A percentile compares a stretch with the other conserved stretches of the same genome.
Evolutionary conservation across 1,140 invertebrate species (phyloP).

Genomic region (Heliconius himera): DNA sequence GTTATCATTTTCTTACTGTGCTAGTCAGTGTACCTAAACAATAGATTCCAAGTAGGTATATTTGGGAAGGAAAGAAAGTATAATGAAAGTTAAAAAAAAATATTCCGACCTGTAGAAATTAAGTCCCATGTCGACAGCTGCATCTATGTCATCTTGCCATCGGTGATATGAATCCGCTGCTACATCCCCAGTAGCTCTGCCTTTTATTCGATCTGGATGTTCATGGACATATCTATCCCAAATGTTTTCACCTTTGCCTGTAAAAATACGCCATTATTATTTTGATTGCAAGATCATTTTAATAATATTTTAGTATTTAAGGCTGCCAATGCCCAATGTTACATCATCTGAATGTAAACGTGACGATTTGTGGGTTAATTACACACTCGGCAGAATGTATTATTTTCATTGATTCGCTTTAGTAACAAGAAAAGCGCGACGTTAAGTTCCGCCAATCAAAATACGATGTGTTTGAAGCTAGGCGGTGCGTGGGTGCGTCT

Average conservation of each 20-base stretch:
- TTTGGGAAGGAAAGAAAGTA: too few species aligned
- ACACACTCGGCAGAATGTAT: not conserved
- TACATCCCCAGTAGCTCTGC: conserved; percentile 76
- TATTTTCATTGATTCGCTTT: not conserved
- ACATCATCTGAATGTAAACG: not conserved
- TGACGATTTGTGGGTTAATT: not conserved
- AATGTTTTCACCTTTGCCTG: conserved; percentile 78
- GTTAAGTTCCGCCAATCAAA: too few species aligned
- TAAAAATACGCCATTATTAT: not conserved
- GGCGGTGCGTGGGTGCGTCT: too few species aligned
- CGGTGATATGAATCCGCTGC: conserved; percentile 59
- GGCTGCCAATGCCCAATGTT: not conserved
- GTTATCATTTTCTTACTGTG: too few species aligned
- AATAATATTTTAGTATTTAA: not conserved
- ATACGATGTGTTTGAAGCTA: too few species aligned
- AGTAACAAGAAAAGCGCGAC: not conserved
- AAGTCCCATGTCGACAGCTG: conserved; percentile 67
- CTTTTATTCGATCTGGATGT: conserved; percentile 71
- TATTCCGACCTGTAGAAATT: conserved; percentile 46
- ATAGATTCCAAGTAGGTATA: too few species aligned
- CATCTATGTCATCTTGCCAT: conserved; percentile 74
- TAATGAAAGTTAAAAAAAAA: too few species aligned
- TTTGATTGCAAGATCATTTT: not conserved
- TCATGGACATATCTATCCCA: conserved; percentile 79
- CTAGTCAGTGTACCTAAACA: too few species aligned